Evolutionary conservation across 2,888 invertebrate species (phyloP), one percentile per base, ranked within the genome.

Genomic region (Meloe dianella): DNA sequence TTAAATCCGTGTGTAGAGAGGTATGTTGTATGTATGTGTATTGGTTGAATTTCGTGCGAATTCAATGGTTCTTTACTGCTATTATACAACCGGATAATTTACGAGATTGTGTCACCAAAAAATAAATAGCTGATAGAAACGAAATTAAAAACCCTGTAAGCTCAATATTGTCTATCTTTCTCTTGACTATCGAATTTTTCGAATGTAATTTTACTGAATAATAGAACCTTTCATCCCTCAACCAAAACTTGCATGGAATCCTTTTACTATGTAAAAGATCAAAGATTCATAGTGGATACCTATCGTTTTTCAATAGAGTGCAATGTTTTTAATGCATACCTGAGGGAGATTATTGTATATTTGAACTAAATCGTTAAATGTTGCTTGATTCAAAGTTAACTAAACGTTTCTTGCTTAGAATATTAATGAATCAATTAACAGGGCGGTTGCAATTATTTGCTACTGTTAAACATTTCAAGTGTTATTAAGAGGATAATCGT

Each of bases 1-100:
- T 74, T 72, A 74, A 74, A 74, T 70, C 71, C 70, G 70, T 68
- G 69, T 71, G 69, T 71, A 67, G 7, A 71, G n/a, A n/a, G n/a
- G n/a, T n/a, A n/a, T n/a, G n/a, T n/a, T n/a, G n/a, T n/a, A n/a
- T 68, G 47, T 47, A 70, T 71, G 68, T 68, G 67, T 71, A 71
- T 72, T 68, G 41, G 73, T 68, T 71, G 69, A 67, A 74, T 71
- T 74, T 69, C 66, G 63, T 47, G 67, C 64, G 70, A 69, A 74
- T 72, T 70, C 71, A 73, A 69, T 73, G 69, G 71, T 60, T 64
- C 61, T 61, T 20, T 47, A 9, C 41, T 3, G n/a, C 17, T 17
- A 51, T 20, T 27, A 35, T 60, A 58, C 54, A 59, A 62, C 70
- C 62, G 63, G 68, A 72, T 69, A 74, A 74, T 74, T 74, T 72